A percentile compares a stretch with the other conserved stretches of the same genome.
Evolutionary conservation across 1,140 invertebrate species (phyloP).

Genomic region (Helicorthomorpha holstii): DNA sequence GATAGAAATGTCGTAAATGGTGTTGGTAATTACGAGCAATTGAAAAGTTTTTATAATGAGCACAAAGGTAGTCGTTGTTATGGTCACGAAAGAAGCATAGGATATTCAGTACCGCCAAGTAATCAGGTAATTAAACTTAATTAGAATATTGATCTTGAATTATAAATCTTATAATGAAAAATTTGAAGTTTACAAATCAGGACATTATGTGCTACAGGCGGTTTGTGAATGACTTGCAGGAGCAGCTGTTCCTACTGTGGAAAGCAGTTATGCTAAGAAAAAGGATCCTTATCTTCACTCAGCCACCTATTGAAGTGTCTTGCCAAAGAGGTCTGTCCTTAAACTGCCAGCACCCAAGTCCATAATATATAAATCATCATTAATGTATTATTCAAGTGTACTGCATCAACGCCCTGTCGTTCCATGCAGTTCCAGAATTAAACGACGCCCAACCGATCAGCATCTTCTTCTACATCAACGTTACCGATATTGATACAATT

Average conservation of each 20-base stretch:
- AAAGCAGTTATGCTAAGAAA: slow-evolving; percentile 26
- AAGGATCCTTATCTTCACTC: slow-evolving; percentile 29
- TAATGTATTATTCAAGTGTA: not conserved
- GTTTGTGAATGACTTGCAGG: slow-evolving; percentile 29
- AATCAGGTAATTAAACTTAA: not conserved
- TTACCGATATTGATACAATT: slow-evolving; percentile 28
- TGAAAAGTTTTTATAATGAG: slow-evolving; percentile 26
- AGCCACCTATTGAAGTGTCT: slow-evolving; percentile 29
- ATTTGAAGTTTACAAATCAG: slow-evolving; percentile 21
- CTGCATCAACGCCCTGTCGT: not conserved
- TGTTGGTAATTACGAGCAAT: slow-evolving; percentile 21
- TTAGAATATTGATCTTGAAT: not conserved
- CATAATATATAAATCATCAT: not conserved
- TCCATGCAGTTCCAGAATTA: not conserved
- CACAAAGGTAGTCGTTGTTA: slow-evolving; percentile 18
- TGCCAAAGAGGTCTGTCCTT: slow-evolving; percentile 25
- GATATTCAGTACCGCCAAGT: not conserved
- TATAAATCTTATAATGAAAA: not conserved
- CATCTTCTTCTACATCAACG: slow-evolving; percentile 28
- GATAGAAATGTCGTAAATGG: too few species aligned
- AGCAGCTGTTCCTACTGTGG: slow-evolving; percentile 28
- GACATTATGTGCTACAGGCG: slow-evolving; percentile 28
- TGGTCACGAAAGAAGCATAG: not conserved
- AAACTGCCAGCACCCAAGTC: not conserved
- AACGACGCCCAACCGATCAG: not conserved